A percentile compares a stretch with the other conserved stretches of the same genome.
Evolutionary conservation across 2,888 invertebrate species (phyloP).

Genomic region (Ypsolopha sequella): DNA sequence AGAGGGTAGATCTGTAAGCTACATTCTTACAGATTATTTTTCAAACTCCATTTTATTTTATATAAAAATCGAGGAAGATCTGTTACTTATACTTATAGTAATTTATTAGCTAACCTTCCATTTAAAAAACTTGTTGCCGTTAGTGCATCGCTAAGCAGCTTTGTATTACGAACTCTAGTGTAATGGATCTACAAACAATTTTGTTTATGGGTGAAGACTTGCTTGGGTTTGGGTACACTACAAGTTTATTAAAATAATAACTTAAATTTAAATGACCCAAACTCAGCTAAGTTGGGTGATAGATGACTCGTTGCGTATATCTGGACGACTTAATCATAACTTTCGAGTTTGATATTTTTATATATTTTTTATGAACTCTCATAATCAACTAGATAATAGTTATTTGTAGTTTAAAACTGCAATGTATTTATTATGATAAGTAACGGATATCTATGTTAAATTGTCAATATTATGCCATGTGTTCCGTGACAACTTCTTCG

Average conservation of each 20-base stretch:
- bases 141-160: background rate
- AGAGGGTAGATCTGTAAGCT: background rate
- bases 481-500: slow-evolving; percentile 43
- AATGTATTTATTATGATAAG: slow-evolving; percentile 46
- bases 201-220: no score
- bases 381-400: background rate
- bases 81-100: no score
- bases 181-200: no score
- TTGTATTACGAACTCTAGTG: background rate
- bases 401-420: slow-evolving; percentile 6
- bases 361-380: background rate
- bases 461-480: slow-evolving; percentile 60
- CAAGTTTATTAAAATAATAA: no score
- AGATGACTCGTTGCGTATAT: background rate
- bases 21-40: background rate
- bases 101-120: no score
- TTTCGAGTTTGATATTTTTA: background rate
- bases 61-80: no score
- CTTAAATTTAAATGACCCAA: no score
- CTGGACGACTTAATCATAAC: background rate
- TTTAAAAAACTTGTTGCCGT: background rate
- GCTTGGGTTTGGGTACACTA: no score
- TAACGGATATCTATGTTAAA: slow-evolving; percentile 35
- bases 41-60: background rate
- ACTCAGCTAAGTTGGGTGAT: no score